A percentile compares a stretch with the other conserved stretches of the same genome.
Conservation (phyloP, 2,888 invertebrate species). For the Drepana falcataria region DNA sequence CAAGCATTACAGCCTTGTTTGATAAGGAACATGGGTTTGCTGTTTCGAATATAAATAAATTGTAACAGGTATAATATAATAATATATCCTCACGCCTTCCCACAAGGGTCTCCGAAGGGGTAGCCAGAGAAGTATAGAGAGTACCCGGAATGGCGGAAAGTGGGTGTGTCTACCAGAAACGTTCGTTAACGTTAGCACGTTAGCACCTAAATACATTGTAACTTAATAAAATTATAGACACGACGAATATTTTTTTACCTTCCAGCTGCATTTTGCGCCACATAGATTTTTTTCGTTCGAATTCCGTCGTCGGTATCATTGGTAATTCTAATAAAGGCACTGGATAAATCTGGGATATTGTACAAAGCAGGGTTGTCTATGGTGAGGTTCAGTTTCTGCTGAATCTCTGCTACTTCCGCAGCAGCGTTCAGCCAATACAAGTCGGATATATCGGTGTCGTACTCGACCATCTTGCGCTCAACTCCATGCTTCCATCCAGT, state of each 20-base stretch:
- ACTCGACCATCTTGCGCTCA: slow-evolving; percentile 80
- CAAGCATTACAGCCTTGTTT: no score
- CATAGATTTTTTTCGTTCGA: slow-evolving; percentile 76
- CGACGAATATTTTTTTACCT: slow-evolving; percentile 56
- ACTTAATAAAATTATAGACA: no score
- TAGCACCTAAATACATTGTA: no score
- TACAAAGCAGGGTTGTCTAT: slow-evolving; percentile 44
- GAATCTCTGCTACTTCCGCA: slow-evolving; percentile 86
- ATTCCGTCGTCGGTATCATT: slow-evolving; percentile 62
- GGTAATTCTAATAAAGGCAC: slow-evolving; percentile 81
- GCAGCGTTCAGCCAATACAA: slow-evolving; percentile 86
- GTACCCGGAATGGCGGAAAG: no score
- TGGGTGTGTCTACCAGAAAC: no score
- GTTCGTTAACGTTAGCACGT: no score
- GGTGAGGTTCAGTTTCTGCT: slow-evolving; percentile 68
- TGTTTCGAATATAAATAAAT: no score
- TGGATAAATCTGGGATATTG: slow-evolving; percentile 67
- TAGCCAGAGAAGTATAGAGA: no score
- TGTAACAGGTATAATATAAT: no score
- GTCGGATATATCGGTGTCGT: slow-evolving; percentile 80
- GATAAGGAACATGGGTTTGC: no score
- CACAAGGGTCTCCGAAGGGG: no score
- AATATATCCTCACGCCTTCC: no score
- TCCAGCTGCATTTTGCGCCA: slow-evolving; percentile 90
- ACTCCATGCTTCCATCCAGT: slow-evolving; percentile 86